Percentiles rank a stretch among this genome's conserved stretches.
These are phyloP conservation scores for Forbesichthys agassizii DNA, from an alignment of 2,113 vertebrate genomes.

Conservation along the genomic window DNA sequence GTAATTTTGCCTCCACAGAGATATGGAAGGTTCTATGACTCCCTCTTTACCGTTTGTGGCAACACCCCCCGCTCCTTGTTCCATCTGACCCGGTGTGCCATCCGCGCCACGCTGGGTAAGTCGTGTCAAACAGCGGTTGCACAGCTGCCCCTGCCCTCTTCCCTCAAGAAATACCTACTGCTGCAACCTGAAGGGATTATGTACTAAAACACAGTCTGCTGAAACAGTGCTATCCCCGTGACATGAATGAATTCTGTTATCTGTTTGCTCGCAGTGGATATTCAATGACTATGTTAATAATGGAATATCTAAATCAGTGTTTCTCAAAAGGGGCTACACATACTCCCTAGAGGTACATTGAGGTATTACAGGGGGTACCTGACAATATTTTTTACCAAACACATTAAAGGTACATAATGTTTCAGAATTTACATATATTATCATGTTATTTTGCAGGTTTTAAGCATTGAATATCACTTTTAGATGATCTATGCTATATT, in stretches of 20 bases:
- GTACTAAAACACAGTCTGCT: constrained; percentile 51
- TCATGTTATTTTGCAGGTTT: too few relatives aligned
- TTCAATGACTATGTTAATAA: too few relatives aligned
- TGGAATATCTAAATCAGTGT: not conserved
- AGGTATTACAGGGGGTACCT: too few relatives aligned
- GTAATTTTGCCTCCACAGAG: constrained; percentile 69
- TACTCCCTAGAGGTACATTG: too few relatives aligned
- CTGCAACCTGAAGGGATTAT: constrained; percentile 90
- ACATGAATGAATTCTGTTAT: not conserved
- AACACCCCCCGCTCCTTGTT: constrained; percentile 87
- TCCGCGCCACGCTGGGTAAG: constrained; percentile 74
- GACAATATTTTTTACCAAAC: too few relatives aligned
- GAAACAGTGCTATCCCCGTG: not conserved
- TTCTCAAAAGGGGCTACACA: too few relatives aligned
- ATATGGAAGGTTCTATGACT: constrained; percentile 87
- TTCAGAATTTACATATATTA: too few relatives aligned
- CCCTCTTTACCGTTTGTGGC: constrained; percentile 85
- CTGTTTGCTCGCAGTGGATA: too few relatives aligned
- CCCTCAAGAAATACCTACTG: constrained; percentile 87
- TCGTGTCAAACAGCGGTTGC: constrained; percentile 79
- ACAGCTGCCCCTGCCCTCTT: constrained; percentile 80
- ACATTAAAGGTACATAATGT: too few relatives aligned
- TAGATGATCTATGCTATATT: too few relatives aligned
- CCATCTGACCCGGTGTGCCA: constrained; percentile 86
- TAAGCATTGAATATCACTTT: too few relatives aligned